Conservation (phyloP, 1,140 invertebrate species). For the Pachyrhynchus sulphureomaculatus region DNA sequence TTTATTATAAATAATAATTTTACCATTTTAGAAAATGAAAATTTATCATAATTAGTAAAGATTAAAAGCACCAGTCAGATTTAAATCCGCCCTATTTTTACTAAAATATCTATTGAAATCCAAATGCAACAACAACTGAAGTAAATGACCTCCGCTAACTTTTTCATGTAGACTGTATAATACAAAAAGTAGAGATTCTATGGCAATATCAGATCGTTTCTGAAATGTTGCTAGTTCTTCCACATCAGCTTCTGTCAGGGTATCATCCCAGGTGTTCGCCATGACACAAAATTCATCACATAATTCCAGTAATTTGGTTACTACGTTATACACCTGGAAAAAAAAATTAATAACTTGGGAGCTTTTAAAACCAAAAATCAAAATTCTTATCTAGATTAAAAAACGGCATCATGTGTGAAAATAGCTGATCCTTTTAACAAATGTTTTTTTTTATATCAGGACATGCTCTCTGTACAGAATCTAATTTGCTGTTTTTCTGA, state of each 20-base stretch:
- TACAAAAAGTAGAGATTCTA: conserved; percentile 60
- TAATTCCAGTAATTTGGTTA: conserved; percentile 53
- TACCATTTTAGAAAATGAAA: too few relatives aligned
- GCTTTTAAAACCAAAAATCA: conserved; percentile 5
- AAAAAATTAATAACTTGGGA: not conserved
- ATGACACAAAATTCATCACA: conserved; percentile 59
- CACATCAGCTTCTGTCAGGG: conserved; percentile 54
- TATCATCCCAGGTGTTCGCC: conserved; percentile 53
- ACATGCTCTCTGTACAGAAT: too few relatives aligned
- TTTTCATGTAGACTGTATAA: conserved; percentile 64
- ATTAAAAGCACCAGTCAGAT: conserved; percentile 28
- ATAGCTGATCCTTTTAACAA: too few relatives aligned
- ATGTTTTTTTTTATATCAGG: too few relatives aligned
- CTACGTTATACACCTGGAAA: conserved; percentile 47
- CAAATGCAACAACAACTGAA: conserved; percentile 68
- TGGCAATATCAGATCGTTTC: conserved; percentile 58
- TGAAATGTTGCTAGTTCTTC: conserved; percentile 44
- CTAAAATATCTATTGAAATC: conserved; percentile 79
- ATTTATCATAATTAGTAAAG: conserved; percentile 5
- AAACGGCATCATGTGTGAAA: too few relatives aligned
- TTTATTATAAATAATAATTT: too few relatives aligned
- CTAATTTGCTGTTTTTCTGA: too few relatives aligned
- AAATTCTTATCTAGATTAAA: too few relatives aligned
- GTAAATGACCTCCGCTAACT: conserved; percentile 66
- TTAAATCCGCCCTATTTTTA: conserved; percentile 40